Evolutionary conservation across 2,113 vertebrate species (phyloP), one percentile per base, ranked within the genome.

Genomic region (Pteronura brasiliensis): DNA sequence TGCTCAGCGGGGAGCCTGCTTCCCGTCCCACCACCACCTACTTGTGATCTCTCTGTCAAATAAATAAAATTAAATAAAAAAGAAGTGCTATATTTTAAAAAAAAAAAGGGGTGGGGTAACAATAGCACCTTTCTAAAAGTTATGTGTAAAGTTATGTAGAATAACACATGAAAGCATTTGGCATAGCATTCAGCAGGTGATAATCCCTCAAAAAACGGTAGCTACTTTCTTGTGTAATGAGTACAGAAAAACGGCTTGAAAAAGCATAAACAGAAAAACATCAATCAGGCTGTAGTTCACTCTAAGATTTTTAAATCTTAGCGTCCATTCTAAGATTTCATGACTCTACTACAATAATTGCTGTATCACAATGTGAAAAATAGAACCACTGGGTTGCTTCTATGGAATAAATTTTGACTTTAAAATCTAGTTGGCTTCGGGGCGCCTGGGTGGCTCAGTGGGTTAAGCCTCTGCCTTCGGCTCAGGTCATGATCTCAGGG

Each of bases 361-460:
- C n/a, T 74, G 17, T 67, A 96, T 18, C 69, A 49, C 44, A 57
- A 77, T 39, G 55, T 86, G 76, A 44, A 76, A 21, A 89, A 97
- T 39, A 76, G 81, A 95, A 94, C 23, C 42, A 85, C 55, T 87
- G 13, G 88, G 27, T 69, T 94, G 92, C 82, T 89, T 85, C 86
- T 81, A 55, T 25, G 80, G 7, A 90, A 71, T 59, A 49, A 96
- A 81, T 95, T 96, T 12, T 83, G 76, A 55, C 31, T 81, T 90
- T 74, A 89, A 93, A 96, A 69, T 57, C 23, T 59, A 88, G 47
- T 34, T 90, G 82, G 65, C 44, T 94, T 94, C 47, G n/a, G n/a
- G n/a, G n/a, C n/a, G n/a, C n/a, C n/a, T n/a, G n/a, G n/a, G n/a
- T n/a, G n/a, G n/a, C n/a, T n/a, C n/a, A n/a, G n/a, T n/a, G n/a